Evolutionary conservation across 2,888 invertebrate species (phyloP), one percentile per base, ranked within the genome.

Genomic region (Plebejus melissa): DNA sequence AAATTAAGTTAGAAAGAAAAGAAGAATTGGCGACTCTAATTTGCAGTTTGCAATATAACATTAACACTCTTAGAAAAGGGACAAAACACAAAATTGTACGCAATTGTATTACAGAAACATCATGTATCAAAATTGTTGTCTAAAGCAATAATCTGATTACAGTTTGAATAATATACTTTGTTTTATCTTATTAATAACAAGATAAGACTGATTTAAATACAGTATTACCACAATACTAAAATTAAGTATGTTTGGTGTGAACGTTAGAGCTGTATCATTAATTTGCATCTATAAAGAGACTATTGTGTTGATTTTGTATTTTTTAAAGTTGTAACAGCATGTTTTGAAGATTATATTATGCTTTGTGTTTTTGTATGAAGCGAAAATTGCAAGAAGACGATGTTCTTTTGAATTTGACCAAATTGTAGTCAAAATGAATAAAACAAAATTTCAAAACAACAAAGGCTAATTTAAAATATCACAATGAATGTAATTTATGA

Each of bases 181-280:
- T 32, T 65, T 65, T 65, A 65, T 36, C 32, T 65, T 65, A 65
- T 65, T 36, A 65, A 36, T 36, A 65, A 36, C 65, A 36, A 65
- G 65, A 65, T 65, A 65, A 65, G 32, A 60, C 28, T 60, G 60
- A 65, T 65, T 65, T 65, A 32, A 32, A 65, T 65, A 65, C 65
- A 32, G 9, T 58, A 22, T n/a, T 5, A n/a, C 58, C 7, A 58
- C 58, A 28, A 60, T 28, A 65, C 32, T 36, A 13, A 65, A 36
- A 32, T 65, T 65, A 65, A 36, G 65, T 65, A 65, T 65, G 65
- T 65, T 32, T 65, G 65, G 13, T 65, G 32, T 13, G 65, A 65
- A 65, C 65, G 28, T 60, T 36, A 65, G 65, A 36, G 60, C 16
- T 65, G 65, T 32, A 36, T 65, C 0, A 65, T 65, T 32, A 36